Percentiles rank a stretch among this genome's conserved stretches.
Conservation (phyloP, 2,113 vertebrate species). For the Tyrannus savana region DNA sequence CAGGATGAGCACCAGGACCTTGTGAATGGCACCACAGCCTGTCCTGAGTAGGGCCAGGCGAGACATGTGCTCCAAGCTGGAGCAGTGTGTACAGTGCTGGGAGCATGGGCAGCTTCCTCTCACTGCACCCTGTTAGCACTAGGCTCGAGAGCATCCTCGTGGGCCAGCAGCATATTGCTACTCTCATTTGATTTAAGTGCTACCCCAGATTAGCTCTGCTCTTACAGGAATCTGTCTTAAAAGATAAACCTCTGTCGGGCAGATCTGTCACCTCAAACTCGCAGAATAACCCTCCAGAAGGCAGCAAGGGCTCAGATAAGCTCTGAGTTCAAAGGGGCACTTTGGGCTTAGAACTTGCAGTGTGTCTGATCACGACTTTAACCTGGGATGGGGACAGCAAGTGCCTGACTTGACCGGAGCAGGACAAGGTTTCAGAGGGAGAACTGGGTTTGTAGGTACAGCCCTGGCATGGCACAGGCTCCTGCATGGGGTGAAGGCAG, state of each 20-base stretch:
- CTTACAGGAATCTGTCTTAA: not conserved
- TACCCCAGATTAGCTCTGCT: not conserved
- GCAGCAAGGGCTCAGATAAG: not conserved
- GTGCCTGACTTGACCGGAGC: not conserved
- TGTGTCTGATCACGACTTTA: not conserved
- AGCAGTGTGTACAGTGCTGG: not conserved
- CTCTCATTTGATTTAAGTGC: not conserved
- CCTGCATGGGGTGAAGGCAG: not conserved
- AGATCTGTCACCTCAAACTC: rapidly evolving
- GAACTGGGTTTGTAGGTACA: not conserved
- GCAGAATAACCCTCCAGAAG: not conserved
- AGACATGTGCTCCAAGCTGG: rapidly evolving
- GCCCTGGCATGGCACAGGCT: rapidly evolving
- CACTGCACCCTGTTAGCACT: not conserved
- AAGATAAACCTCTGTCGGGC: not conserved
- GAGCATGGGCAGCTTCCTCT: not conserved
- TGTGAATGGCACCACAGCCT: rapidly evolving
- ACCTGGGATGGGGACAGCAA: not conserved
- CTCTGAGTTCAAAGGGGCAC: constrained; percentile 9
- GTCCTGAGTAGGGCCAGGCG: rapidly evolving
- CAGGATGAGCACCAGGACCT: not conserved
- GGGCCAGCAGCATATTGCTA: not conserved
- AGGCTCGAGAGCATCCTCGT: not conserved
- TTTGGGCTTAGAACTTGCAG: not conserved
- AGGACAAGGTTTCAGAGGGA: not conserved